Evolutionary conservation across 2,888 invertebrate species (phyloP).

Genomic region (Microplitis manilae): DNA sequence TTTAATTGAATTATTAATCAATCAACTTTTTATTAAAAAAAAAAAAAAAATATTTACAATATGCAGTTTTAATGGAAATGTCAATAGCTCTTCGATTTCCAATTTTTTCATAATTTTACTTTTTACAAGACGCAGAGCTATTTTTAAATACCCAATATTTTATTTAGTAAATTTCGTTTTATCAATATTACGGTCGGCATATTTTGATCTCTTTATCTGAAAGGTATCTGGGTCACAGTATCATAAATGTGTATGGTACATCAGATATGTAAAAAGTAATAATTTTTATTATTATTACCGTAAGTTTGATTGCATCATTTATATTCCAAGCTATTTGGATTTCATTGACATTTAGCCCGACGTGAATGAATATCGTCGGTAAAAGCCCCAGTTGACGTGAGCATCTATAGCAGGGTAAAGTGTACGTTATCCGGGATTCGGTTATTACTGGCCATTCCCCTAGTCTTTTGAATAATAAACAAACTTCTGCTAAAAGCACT

Average conservation of each 20-base stretch:
- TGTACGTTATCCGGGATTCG: constrained; percentile 46
- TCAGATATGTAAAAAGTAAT: neutral
- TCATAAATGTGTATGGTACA: neutral
- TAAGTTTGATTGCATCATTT: constrained; percentile 51
- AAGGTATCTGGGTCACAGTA: constrained; percentile 21
- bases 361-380: constrained; percentile 52
- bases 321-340: constrained; percentile 46
- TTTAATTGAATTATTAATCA: no score
- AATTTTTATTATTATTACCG: constrained; percentile 34
- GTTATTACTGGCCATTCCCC: constrained; percentile 52
- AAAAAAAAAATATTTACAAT: no score
- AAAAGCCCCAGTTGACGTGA: constrained; percentile 51
- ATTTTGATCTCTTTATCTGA: constrained; percentile 44
- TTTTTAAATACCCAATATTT: constrained; percentile 41
- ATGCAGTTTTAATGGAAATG: no score
- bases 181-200: constrained; percentile 33
- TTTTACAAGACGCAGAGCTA: constrained; percentile 42
- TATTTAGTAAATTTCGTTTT: constrained; percentile 33
- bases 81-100: constrained; percentile 44
- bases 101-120: constrained; percentile 33
- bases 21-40: no score
- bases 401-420: constrained; percentile 50
- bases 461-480: constrained; percentile 47
- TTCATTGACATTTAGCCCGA: constrained; percentile 51
- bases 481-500: constrained; percentile 46